Percentiles rank a stretch among this genome's conserved stretches.
phyloP scores from a whole-genome alignment of 2,797 vertebrate genomes.

The Centropyge bicolor region DNA sequence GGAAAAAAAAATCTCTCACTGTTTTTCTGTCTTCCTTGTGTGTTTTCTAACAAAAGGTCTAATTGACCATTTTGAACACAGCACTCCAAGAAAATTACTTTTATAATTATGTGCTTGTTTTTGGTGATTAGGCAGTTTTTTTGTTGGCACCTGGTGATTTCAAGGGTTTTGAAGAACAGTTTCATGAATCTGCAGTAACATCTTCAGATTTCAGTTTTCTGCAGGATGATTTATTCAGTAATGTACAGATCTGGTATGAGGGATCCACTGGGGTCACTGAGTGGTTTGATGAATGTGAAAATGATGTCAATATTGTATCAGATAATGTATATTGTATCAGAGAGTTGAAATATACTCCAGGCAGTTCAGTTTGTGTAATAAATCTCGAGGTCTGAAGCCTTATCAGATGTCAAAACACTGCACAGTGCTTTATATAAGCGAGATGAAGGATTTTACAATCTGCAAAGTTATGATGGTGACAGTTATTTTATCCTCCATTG shows the following conservation, averaged over 20 bases:
- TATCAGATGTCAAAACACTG: not conserved
- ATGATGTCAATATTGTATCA: not conserved
- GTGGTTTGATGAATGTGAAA: not conserved
- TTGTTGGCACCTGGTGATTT: not conserved
- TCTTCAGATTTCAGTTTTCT: not conserved
- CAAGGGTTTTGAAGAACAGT: not conserved
- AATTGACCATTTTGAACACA: not conserved
- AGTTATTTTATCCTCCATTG: too few species aligned
- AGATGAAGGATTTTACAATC: not conserved
- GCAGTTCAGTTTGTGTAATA: not conserved
- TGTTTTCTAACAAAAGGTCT: constrained; percentile 11
- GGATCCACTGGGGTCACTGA: not conserved
- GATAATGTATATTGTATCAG: not conserved
- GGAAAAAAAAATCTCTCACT: not conserved
- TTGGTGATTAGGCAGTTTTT: not conserved
- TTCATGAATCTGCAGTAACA: not conserved
- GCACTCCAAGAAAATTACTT: not conserved
- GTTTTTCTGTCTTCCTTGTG: not conserved
- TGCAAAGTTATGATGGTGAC: not conserved
- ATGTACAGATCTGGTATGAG: not conserved
- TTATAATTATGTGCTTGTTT: constrained; percentile 10
- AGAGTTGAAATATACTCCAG: not conserved
- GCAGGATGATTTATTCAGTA: not conserved
- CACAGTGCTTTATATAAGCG: not conserved
- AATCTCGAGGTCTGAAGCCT: not conserved